A percentile compares a stretch with the other conserved stretches of the same genome.
These are phyloP conservation scores for Anomalospiza imberbis DNA, from an alignment of 2,797 vertebrate genomes.

Conservation along the genomic window DNA sequence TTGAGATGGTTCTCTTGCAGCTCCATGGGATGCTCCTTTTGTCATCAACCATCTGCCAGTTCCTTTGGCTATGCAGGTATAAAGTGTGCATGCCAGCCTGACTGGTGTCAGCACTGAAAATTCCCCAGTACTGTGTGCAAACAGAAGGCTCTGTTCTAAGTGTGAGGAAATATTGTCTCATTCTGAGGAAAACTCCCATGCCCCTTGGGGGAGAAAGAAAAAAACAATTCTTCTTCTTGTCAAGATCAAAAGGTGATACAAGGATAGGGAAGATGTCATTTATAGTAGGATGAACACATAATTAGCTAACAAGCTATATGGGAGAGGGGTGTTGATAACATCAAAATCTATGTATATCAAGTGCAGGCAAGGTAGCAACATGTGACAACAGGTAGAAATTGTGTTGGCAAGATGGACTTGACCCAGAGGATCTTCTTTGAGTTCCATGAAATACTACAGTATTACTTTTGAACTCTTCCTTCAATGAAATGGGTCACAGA, in stretches of 20 bases:
- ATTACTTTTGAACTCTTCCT: background rate
- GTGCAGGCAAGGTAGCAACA: background rate
- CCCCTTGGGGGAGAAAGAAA: background rate
- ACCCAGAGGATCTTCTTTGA: background rate
- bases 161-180: background rate
- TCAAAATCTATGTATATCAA: background rate
- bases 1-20: conserved; percentile 11
- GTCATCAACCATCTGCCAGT: conserved; percentile 49
- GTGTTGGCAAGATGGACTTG: background rate
- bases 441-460: background rate
- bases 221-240: background rate
- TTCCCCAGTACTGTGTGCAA: conserved; percentile 2
- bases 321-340: background rate
- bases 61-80: conserved; percentile 18
- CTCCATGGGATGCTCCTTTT: conserved; percentile 40
- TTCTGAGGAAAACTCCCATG: background rate
- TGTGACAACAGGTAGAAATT: background rate
- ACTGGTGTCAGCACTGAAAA: background rate
- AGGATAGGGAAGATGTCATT: background rate
- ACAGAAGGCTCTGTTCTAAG: background rate
- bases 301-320: background rate
- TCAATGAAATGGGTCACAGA: background rate
- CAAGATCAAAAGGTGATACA: background rate
- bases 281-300: background rate
- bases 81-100: background rate